Conservation (phyloP, 2,888 invertebrate genomes). For the Gastracanthus pulcherrimus region DNA sequence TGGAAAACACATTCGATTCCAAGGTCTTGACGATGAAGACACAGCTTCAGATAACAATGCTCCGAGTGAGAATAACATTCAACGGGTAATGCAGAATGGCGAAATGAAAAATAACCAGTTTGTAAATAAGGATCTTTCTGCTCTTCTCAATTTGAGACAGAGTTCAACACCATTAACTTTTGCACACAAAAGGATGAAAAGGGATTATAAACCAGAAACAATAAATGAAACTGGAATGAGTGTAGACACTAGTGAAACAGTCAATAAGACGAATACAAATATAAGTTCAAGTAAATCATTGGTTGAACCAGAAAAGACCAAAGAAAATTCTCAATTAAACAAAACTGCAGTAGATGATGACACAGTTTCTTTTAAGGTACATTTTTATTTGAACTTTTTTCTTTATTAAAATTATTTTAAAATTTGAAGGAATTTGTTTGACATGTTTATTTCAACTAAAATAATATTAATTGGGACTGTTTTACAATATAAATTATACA, state of each 20-base stretch:
- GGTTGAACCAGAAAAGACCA: conserved; percentile 32
- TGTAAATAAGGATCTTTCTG: conserved; percentile 57
- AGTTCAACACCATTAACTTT: conserved; percentile 68
- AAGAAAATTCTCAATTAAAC: conserved; percentile 44
- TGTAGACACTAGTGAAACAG: background rate
- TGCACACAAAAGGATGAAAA: conserved; percentile 50
- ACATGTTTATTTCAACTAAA: background rate
- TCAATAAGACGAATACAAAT: background rate
- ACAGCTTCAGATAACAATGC: conserved; percentile 4
- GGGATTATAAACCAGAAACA: conserved; percentile 17
- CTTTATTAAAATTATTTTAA: too few species aligned
- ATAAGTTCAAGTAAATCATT: background rate
- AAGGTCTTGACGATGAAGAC: conserved; percentile 59
- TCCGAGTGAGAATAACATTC: conserved; percentile 11
- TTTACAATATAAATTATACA: conserved; percentile 10
- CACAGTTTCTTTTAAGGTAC: conserved; percentile 66
- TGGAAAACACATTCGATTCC: conserved; percentile 70
- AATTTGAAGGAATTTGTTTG: conserved; percentile 16
- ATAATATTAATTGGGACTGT: background rate
- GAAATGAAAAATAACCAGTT: conserved; percentile 10
- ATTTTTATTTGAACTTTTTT: too few species aligned
- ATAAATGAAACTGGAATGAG: conserved; percentile 12
- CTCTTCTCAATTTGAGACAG: conserved; percentile 65
- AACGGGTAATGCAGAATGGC: conserved; percentile 13
- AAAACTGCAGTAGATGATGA: conserved; percentile 57